Evolutionary conservation across 2,113 vertebrate genomes (phyloP), one percentile per base, ranked within the genome.

Genomic region (Plotosus lineatus): DNA sequence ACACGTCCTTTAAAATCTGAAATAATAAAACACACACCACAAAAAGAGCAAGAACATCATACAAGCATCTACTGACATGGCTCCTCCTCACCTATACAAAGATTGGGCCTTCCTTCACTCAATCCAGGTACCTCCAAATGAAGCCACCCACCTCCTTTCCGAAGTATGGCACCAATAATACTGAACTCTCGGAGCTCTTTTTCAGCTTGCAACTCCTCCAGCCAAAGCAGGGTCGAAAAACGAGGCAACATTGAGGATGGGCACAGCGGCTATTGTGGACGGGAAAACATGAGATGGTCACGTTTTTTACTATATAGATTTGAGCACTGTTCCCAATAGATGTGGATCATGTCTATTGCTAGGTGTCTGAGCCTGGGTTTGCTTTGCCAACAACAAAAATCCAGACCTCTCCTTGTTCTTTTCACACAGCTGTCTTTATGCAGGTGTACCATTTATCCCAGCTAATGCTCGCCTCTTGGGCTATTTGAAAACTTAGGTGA

Each of bases 151-250:
- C 92, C 93, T 9, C 91, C 94, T 69, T 92, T 96, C 77, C 92
- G 95, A 84, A 98, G 89, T 60, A 88, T 85, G 3, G 95, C 93
- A 0, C 94, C 95, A 2, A 53, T 89, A 90, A 98, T 93, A 51
- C 86, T 90, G 17, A 94, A 97, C 40, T 95, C 93, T 75, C 87
- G 91, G 11, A 98, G 82, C 21, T 98, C 95, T 3, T 38, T 87
- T 84, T 97, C 96, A 7, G 91, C 91, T 0, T 94, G 80, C 46
- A 98, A 93, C 81, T 99, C 97, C 87, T 99, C 97, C 63, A 99
- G 91, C 97, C 97, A 99, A 26, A 99, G 85, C 15, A 99, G 90
- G 3, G 95, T 86, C 1, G 95, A 95, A 88, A 98, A 96, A 15
- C 94, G 94, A 1, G 87, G 80, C 61, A 85, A 90, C 79, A 95